A percentile compares a stretch with the other conserved stretches of the same genome.
These are phyloP conservation scores for Anorthoa munda DNA, from an alignment of 2,888 invertebrate genomes.

Conservation along the genomic window DNA sequence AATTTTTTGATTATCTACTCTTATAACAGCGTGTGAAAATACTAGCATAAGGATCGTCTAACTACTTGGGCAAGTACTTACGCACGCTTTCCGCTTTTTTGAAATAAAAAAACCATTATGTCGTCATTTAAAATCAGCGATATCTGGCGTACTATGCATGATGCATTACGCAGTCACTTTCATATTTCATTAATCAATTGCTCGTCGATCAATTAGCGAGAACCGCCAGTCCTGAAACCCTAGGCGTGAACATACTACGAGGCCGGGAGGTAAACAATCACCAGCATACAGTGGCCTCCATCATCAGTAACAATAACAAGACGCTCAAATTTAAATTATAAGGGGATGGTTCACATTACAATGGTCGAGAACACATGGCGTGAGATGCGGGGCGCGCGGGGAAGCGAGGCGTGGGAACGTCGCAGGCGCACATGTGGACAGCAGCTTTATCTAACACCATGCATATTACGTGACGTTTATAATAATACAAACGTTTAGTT, in stretches of 20 bases:
- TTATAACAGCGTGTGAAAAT: neutral
- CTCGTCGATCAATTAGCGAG: conserved; percentile 85
- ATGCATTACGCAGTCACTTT: conserved; percentile 71
- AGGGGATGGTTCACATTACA: conserved; percentile 74
- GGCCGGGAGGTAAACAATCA: conserved; percentile 85
- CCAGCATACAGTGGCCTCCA: conserved; percentile 76
- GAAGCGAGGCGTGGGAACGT: conserved; percentile 83
- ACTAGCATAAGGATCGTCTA: neutral
- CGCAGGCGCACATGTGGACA: conserved; percentile 86
- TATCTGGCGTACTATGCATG: conserved; percentile 54
- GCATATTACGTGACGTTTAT: conserved; percentile 82
- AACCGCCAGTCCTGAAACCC: conserved; percentile 85
- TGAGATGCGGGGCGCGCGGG: conserved; percentile 71
- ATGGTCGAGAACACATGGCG: conserved; percentile 82
- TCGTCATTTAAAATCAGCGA: conserved; percentile 36
- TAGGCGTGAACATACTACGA: conserved; percentile 83
- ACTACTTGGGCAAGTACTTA: neutral
- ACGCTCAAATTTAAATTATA: conserved; percentile 62
- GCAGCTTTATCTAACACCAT: conserved; percentile 87
- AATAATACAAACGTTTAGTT: conserved; percentile 87
- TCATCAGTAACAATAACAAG: conserved; percentile 57
- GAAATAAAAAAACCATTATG: neutral
- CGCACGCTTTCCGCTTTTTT: conserved; percentile 1
- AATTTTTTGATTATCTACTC: conserved; percentile 3
- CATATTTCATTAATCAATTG: conserved; percentile 87